Base-by-base conservation (phyloP, 2,797 vertebrate genomes). In the Alauda arvensis region DNA sequence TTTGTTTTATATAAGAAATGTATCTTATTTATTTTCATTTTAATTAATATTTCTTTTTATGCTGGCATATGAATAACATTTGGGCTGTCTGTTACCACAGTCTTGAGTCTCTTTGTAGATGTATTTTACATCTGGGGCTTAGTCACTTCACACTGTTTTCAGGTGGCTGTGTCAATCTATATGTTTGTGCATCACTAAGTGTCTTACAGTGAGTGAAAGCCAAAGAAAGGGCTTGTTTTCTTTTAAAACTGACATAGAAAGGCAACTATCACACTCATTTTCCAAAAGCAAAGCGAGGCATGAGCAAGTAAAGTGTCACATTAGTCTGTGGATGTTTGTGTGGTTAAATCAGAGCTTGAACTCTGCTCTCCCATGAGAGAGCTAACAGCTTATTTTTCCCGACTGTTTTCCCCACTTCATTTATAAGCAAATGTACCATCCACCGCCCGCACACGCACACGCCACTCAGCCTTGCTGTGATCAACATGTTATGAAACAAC, bases 401-500 rank as follows among this genome's bases (percentile, higher is more conserved):
- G 19, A 51, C 74, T 6, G 0, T 87, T 91, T 81, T 89, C n/a
- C 78, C 82, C 68, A 81, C 77, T 76, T 92, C 76, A 85, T 94
- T 92, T 92, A 67, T 80, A 92, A 91, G 65, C 79, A 83, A 83
- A 87, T 89, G 91, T 89, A 74, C 65, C 82, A 77, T 91, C 46
- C 40, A 65, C 80, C 8, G 82, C 53, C 56, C 8, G 18, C 77
- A 72, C 87, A 80, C 5, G 31, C 69, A 88, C 84, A 87, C 68
- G 60, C 53, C 85, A 78, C 85, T 91, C 87, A 78, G 53, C 43
- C 70, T 90, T 60, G 67, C 83, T 91, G 91, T 85, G 83, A 92
- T 90, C 87, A 94, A 88, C 59, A 51, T 42, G 56, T 87, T 93
- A 84, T 67, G 77, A 92, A 93, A 87, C 61, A 94, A 67, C 75